phyloP scores from a whole-genome alignment of 2,888 invertebrate species.

The Ochropleura plecta region DNA sequence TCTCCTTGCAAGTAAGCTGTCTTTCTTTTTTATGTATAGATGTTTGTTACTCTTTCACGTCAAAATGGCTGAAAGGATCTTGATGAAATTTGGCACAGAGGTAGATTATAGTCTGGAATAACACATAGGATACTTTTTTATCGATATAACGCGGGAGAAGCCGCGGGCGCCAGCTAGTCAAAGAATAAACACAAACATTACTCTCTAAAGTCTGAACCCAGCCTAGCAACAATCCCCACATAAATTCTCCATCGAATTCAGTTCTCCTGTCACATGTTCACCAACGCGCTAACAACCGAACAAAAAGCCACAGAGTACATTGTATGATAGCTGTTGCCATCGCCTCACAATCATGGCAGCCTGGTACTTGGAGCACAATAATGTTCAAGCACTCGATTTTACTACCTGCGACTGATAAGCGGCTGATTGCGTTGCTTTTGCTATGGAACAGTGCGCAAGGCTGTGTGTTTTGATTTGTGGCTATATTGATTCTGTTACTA shows the following conservation, averaged over 20 bases:
- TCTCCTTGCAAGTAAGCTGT: no score
- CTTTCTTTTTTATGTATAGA: no score
- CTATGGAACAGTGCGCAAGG: conserved; percentile 14
- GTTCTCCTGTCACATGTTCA: conserved; percentile 6
- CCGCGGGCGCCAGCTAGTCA: no score
- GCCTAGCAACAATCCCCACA: neutral
- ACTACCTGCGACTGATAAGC: conserved; percentile 35
- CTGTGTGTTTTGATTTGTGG: conserved; percentile 20
- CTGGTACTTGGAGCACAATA: conserved; percentile 14
- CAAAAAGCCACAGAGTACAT: neutral
- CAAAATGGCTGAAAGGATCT: no score
- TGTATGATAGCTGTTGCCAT: conserved; percentile 14
- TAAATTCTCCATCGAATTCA: neutral
- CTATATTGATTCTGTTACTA: conserved; percentile 18
- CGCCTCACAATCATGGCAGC: conserved; percentile 3
- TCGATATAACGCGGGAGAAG: no score
- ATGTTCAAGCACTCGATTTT: conserved; percentile 22
- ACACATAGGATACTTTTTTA: no score
- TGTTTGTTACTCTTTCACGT: no score
- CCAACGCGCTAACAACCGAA: neutral
- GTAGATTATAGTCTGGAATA: no score
- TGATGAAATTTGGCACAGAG: no score
- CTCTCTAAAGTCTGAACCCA: neutral
- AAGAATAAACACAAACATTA: neutral
- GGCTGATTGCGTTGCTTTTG: conserved; percentile 12